Evolutionary conservation across 2,888 invertebrate genomes (phyloP).

Genomic region (Callinectes sapidus): DNA sequence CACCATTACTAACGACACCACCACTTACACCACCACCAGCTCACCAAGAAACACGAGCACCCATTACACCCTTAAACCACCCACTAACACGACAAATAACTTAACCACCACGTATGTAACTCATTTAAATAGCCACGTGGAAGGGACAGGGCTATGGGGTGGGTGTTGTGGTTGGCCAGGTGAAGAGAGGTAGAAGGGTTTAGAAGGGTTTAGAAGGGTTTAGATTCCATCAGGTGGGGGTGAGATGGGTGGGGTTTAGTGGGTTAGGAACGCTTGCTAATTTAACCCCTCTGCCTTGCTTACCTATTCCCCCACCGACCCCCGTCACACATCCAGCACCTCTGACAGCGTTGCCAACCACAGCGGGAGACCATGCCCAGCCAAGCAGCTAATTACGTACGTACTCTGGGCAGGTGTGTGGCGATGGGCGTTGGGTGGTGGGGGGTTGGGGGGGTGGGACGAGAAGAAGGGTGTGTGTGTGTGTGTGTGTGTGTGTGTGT

Average conservation of each 20-base stretch:
- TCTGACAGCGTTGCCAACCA: conserved; percentile 16
- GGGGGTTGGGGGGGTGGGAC: not conserved
- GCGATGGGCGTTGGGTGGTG: not conserved
- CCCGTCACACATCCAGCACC: conserved; percentile 16
- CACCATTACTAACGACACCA: not conserved
- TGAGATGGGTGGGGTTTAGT: not conserved
- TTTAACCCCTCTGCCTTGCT: not conserved
- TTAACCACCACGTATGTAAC: not conserved
- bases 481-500: conserved; percentile 1
- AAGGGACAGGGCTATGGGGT: not conserved
- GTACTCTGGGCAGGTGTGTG: conserved; percentile 16
- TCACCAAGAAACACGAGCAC: not conserved
- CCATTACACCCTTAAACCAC: not conserved
- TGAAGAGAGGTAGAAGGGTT: not conserved
- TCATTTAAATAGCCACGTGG: not conserved
- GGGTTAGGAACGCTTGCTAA: not conserved
- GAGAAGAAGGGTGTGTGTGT: not conserved
- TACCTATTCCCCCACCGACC: not conserved
- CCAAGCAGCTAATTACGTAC: conserved; percentile 22
- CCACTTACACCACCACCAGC: not conserved
- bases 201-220: not conserved
- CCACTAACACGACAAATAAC: not conserved
- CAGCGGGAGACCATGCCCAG: not conserved
- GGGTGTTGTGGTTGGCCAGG: not conserved
- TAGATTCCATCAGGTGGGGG: too few relatives aligned